These are phyloP conservation scores for Eupsittula cactorum DNA, from an alignment of 2,113 vertebrate species.

Conservation along the genomic window DNA sequence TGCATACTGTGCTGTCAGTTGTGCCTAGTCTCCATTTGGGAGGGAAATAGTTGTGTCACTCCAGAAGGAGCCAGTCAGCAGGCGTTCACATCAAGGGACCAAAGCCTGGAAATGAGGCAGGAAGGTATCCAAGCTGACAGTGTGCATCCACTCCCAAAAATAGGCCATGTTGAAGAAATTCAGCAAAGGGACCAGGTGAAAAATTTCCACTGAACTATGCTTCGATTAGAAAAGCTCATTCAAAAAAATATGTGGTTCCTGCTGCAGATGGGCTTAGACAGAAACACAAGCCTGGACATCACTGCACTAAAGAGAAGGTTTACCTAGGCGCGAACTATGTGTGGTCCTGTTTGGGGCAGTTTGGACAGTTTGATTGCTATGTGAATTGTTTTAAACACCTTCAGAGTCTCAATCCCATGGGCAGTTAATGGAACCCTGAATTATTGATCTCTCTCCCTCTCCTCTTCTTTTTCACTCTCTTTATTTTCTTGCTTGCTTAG, in stretches of 20 bases:
- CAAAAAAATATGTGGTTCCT: background rate
- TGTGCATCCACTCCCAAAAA: background rate
- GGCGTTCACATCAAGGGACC: background rate
- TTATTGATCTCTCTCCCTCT: background rate
- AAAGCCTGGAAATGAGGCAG: constrained; percentile 13
- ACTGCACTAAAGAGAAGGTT: background rate
- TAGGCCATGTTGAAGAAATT: background rate
- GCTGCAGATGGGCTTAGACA: background rate
- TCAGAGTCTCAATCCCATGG: background rate
- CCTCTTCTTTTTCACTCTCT: background rate
- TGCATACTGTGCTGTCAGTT: background rate
- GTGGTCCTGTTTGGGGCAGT: background rate
- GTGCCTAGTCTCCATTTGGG: background rate
- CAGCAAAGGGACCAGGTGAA: background rate
- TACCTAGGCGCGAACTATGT: background rate
- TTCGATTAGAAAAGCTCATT: background rate
- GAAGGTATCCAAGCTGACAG: background rate
- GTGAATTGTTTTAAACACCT: background rate
- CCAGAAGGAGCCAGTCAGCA: constrained; percentile 1
- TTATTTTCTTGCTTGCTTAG: background rate
- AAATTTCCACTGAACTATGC: background rate
- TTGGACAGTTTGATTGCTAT: background rate
- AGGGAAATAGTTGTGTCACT: background rate
- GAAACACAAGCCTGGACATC: background rate
- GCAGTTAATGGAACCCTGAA: background rate